Conservation (phyloP, 2,113 vertebrate species). For the Cacatua alba region DNA sequence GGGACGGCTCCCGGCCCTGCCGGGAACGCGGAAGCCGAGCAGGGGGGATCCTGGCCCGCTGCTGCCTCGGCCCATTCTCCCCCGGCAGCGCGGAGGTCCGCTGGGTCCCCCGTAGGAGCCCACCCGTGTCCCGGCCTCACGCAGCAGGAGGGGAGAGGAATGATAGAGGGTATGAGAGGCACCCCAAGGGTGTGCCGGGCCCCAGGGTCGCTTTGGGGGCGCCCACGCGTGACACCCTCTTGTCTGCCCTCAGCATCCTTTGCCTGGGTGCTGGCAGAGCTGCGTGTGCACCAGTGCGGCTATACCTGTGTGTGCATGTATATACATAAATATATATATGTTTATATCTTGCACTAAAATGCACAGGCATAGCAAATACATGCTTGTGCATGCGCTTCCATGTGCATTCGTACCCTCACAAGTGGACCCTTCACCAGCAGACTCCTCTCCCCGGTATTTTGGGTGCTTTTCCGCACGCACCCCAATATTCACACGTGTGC, state of each 20-base stretch:
- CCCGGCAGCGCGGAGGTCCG: rapidly evolving
- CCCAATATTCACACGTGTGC: rapidly evolving
- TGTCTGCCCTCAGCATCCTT: background rate
- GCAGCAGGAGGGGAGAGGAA: rapidly evolving
- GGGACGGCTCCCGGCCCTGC: background rate
- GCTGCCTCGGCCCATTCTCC: background rate
- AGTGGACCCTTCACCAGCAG: rapidly evolving
- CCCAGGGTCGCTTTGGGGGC: rapidly evolving
- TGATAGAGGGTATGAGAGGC: too few species aligned
- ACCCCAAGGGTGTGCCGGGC: rapidly evolving
- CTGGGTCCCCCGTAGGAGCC: background rate
- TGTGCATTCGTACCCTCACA: rapidly evolving
- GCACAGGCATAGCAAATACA: rapidly evolving
- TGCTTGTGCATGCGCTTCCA: rapidly evolving
- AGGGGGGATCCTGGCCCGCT: background rate
- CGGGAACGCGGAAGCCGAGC: background rate
- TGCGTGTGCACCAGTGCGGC: rapidly evolving
- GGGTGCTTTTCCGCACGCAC: background rate
- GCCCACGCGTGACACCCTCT: background rate
- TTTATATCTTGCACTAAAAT: rapidly evolving
- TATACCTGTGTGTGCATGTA: rapidly evolving
- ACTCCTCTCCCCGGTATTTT: rapidly evolving
- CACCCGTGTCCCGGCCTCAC: background rate
- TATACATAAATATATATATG: rapidly evolving
- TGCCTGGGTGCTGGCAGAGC: background rate